Evolutionary conservation across 92 coral and sea anemone genomes (phyloP).

Genomic region (Epizoanthus rinbou): DNA sequence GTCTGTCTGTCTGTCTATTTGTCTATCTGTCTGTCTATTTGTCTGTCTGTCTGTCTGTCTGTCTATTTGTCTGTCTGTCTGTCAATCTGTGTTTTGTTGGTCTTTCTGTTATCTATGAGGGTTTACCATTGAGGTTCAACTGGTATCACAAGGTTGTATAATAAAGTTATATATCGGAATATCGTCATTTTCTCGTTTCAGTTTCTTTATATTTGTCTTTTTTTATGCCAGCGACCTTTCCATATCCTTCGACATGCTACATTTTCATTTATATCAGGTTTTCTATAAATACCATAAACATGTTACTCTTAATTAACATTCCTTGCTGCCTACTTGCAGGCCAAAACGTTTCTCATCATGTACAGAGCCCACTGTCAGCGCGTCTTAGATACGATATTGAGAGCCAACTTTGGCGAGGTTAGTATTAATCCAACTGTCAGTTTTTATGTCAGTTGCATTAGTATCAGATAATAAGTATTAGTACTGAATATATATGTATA

Average conservation of each 20-base stretch:
- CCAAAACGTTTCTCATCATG: conserved; percentile 96
- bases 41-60: background rate
- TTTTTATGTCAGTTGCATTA: too few relatives aligned
- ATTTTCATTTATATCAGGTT: too few relatives aligned
- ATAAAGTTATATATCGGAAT: background rate
- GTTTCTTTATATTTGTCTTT: too few relatives aligned
- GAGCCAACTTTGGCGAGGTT: conserved; percentile 99
- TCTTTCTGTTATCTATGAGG: background rate
- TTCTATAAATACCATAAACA: background rate
- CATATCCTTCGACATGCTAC: too few relatives aligned
- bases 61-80: background rate
- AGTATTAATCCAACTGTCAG: background rate
- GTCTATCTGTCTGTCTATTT: background rate
- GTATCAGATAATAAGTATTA: too few relatives aligned
- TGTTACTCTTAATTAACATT: background rate
- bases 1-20: background rate
- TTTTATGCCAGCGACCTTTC: too few relatives aligned
- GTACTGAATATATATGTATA: too few relatives aligned
- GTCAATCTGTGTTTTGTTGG: background rate
- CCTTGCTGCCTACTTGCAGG: conserved; percentile 55
- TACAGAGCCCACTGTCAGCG: conserved; percentile 99
- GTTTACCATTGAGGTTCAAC: background rate
- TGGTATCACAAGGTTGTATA: background rate
- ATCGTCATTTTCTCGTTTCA: too few relatives aligned
- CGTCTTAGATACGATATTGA: conserved; percentile 89